Evolutionary conservation across 2,797 vertebrate genomes (phyloP).

Genomic region (Acanthurus lineatus): DNA sequence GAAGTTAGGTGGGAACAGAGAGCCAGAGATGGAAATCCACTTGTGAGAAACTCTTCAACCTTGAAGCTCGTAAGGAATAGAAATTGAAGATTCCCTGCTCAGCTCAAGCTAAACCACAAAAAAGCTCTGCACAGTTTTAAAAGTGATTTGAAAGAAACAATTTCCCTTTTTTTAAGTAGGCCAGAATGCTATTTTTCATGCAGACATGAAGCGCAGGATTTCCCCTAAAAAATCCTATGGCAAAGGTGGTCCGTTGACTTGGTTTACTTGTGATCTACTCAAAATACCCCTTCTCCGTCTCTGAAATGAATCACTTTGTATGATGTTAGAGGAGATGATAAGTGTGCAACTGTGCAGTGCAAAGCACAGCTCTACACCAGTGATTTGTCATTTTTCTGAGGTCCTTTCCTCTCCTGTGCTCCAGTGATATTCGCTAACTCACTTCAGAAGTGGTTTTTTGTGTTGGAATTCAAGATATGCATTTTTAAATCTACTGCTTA

Average conservation of each 20-base stretch:
- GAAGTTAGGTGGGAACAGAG: not conserved
- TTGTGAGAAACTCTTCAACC: not conserved
- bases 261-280: not conserved
- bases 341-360: too few species aligned
- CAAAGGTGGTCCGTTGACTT: not conserved
- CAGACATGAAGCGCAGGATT: not conserved
- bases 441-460: too few species aligned
- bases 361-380: not conserved
- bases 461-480: not conserved
- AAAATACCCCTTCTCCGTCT: too few species aligned
- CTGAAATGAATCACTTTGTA: not conserved
- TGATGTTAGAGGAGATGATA: not conserved
- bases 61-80: not conserved
- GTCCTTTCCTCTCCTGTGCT: not conserved
- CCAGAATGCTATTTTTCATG: not conserved
- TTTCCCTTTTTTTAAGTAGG: too few species aligned
- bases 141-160: too few species aligned
- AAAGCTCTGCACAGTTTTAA: not conserved
- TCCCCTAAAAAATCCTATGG: not conserved
- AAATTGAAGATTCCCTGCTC: not conserved
- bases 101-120: not conserved
- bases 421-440: not conserved
- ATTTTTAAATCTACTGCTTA: not conserved
- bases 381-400: not conserved
- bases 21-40: not conserved